Evolutionary conservation across 2,888 invertebrate species (phyloP).

Genomic region (Elegia similella): DNA sequence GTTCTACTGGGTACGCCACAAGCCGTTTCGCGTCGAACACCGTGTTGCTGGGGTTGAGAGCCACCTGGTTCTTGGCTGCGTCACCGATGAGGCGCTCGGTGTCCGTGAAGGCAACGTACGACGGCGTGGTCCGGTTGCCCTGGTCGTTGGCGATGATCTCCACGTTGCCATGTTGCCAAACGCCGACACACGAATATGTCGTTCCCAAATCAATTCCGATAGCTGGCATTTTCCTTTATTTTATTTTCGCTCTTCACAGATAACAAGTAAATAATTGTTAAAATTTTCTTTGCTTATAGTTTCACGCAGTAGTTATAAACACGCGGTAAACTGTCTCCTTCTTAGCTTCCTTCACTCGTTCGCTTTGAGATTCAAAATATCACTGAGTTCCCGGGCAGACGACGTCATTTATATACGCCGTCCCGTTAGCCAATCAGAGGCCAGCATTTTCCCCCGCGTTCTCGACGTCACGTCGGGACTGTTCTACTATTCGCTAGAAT

Average conservation of each 20-base stretch:
- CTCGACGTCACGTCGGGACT: constrained; percentile 18
- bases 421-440: constrained; percentile 23
- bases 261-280: no score
- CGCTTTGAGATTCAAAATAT: constrained; percentile 24
- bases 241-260: no score
- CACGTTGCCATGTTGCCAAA: constrained; percentile 82
- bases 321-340: no score
- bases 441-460: constrained; percentile 23
- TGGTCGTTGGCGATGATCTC: constrained; percentile 84
- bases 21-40: constrained; percentile 87
- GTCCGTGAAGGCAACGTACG: constrained; percentile 85
- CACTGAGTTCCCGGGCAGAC: constrained; percentile 24
- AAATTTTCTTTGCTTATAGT: no score
- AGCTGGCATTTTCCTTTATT: no score
- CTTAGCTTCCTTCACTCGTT: constrained; percentile 10
- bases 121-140: constrained; percentile 85
- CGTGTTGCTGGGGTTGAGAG: constrained; percentile 85
- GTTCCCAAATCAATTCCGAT: no score
- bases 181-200: constrained; percentile 53
- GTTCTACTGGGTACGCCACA: no score
- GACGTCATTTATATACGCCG: constrained; percentile 25
- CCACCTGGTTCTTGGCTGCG: constrained; percentile 84
- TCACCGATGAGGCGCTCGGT: constrained; percentile 83
- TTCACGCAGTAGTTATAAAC: no score
- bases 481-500: constrained; percentile 18